Conservation (phyloP, 2,888 invertebrate species). For the Gerosis bhagava region DNA sequence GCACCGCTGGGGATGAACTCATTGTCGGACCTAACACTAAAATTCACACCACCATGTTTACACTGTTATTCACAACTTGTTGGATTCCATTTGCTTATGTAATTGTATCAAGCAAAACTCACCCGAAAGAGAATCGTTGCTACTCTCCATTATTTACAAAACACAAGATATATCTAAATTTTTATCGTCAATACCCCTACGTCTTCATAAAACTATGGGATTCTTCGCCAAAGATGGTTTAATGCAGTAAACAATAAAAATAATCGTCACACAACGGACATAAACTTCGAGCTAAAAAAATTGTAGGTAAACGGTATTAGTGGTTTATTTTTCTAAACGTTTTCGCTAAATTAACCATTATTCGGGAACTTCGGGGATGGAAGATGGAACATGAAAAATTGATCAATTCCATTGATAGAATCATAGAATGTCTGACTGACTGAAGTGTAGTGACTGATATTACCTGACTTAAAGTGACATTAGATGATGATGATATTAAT, state of each 20-base stretch:
- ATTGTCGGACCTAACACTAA: constrained; percentile 60
- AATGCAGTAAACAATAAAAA: too few relatives aligned
- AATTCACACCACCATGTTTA: constrained; percentile 26
- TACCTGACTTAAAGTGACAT: too few relatives aligned
- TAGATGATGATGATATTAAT: too few relatives aligned
- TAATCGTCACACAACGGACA: too few relatives aligned
- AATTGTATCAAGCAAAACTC: constrained; percentile 37
- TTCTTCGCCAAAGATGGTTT: constrained; percentile 3
- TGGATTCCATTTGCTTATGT: too few relatives aligned
- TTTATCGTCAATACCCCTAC: constrained; percentile 24
- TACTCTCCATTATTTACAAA: constrained; percentile 61
- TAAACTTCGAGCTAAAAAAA: too few relatives aligned
- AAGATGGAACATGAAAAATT: too few relatives aligned
- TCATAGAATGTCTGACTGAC: too few relatives aligned
- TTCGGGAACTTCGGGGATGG: too few relatives aligned
- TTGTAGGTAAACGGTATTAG: neutral
- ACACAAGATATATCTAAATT: constrained; percentile 25
- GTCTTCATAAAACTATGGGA: constrained; percentile 23
- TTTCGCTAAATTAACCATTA: constrained; percentile 7
- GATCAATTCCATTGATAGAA: too few relatives aligned
- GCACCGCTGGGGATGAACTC: constrained; percentile 79
- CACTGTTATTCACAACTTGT: too few relatives aligned
- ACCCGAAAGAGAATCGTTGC: constrained; percentile 70
- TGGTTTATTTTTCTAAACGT: neutral
- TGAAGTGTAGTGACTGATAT: too few relatives aligned